Base-by-base conservation (phyloP, 2,797 vertebrate species). In the Eulemur albifrons region DNA sequence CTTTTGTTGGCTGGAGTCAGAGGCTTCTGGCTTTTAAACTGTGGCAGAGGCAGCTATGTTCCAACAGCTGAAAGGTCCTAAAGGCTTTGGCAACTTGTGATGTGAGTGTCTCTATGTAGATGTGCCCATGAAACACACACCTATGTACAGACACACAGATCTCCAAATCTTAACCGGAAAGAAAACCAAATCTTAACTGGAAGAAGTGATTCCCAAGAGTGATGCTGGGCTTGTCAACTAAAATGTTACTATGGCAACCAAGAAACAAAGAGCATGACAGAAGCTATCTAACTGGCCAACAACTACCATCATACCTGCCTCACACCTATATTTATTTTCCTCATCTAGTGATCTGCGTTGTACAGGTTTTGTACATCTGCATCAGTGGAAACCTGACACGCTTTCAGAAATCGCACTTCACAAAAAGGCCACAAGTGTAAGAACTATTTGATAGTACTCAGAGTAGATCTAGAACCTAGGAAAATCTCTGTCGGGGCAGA, bases 141-240 rank as follows among this genome's bases (percentile, higher is more conserved):
- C 38, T 1, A 17, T 0, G 13, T 15, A 2, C 4, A 32, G 3
- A 83, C 5, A 73, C 10, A 50, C 10, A 43, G 5, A 67, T 32
- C 25, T 32, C 30, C 75, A 65, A n/a, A 93, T 18, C 50, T 57
- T 92, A 76, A 35, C 17, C 23, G 32, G 61, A 92, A 89, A 93
- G 17, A 81, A 38, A 91, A 48, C 10, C 10, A 17, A 43, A 84
- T 54, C 14, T 65, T 32, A 86, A 43, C 7, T 23, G 7, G 83
- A 88, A 77, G 40, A 95, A 93, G 65, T 40, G 11, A 85, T 30
- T 82, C 50, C 43, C 7, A 52, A 73, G 45, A 88, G 30, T 6
- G 40, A 67, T 35, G 21, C 1, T 20, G 27, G 20, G 54, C 27
- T 84, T 83, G 43, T 69, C 69, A 32, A 50, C 23, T 43, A 45